Evolutionary conservation across 2,113 vertebrate species (phyloP), one percentile per base, ranked within the genome.

Genomic region (Catharus fuscescens): DNA sequence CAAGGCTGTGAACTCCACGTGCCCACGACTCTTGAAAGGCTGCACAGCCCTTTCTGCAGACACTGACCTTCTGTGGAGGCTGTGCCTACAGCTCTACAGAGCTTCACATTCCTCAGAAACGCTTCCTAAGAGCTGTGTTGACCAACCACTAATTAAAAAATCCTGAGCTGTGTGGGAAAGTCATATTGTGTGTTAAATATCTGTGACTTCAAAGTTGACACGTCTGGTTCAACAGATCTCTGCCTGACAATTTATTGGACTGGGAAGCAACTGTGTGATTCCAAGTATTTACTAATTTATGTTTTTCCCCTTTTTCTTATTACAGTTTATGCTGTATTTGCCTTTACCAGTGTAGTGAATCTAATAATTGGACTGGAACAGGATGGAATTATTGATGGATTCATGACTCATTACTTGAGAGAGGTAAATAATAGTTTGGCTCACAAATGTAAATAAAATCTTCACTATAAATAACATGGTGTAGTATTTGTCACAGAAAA

Each of bases 301-400:
- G 66, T 32, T 44, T 52, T n/a, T 9, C 36, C 42, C 42, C 18
- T 40, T 85, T 92, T 20, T 93, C 81, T 86, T 90, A 54, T 86
- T 91, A 28, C 91, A 99, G 99, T 99, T 87, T 99, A 98, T 79
- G 98, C 98, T 5, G 97, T 99, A 56, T 98, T 98, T 90, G 98
- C 99, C 21, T 99, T 99, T 96, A 98, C 99, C 92, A 99, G 99
- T 74, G 99, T 99, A 88, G 98, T 99, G 94, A 99, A 98, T 94
- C 98, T 99, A 88, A 99, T 99, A 95, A 98, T 99, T 66, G 99
- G 98, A 48, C 97, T 99, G 87, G 99, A 99, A 94, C 99, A 99
- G 84, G 99, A 99, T 91, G 99, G 98, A 79, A 97, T 99, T 96
- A 99, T 99, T n/a, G 99, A 99, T 65, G 99, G 99, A 94, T 99